Evolutionary conservation across 2,113 vertebrate genomes (phyloP), one percentile per base, ranked within the genome.

Genomic region (Anoplopoma fimbria): DNA sequence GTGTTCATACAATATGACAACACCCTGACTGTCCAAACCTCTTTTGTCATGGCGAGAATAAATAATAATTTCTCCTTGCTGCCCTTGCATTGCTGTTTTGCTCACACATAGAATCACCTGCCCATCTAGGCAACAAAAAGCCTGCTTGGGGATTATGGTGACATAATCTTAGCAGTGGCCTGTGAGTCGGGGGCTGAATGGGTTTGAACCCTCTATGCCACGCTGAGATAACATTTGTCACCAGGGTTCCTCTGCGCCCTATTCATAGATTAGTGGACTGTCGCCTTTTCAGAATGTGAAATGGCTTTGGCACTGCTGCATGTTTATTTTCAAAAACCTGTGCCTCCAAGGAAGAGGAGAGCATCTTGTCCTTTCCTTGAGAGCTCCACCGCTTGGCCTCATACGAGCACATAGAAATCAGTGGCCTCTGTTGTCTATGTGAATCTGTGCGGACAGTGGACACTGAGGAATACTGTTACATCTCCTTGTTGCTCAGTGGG

Each of bases 191-290:
- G 90, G 87, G 82, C 91, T 96, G 95, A 96, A 96, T 95, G 93
- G 94, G 92, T 91, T 93, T 94, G 94, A 95, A 94, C 94, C 95
- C 93, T 95, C 94, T 94, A 93, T 96, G 95, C 93, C 94, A 94
- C 77, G 75, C 86, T n/a, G 95, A 95, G 95, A 96, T 96, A 96
- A 96, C 95, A 94, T 95, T 95, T 95, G 95, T 96, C 93, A 95
- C 92, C 40, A 85, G 93, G 94, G 92, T 93, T 94, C 93, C 95
- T 92, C 86, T 81, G 91, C 89, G 93, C 92, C 87, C 93, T 95
- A 95, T 95, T 95, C 94, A 95, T 94, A 95, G 95, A 96, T 96
- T 95, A 96, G 95, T 87, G 93, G 94, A 94, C 93, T 86, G 93
- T 89, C 86, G 93, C 93, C 90, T 95, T 93, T 95, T 95, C 95